Base-by-base conservation (phyloP, 2,797 vertebrate species). In the Loriculus beryllinus region DNA sequence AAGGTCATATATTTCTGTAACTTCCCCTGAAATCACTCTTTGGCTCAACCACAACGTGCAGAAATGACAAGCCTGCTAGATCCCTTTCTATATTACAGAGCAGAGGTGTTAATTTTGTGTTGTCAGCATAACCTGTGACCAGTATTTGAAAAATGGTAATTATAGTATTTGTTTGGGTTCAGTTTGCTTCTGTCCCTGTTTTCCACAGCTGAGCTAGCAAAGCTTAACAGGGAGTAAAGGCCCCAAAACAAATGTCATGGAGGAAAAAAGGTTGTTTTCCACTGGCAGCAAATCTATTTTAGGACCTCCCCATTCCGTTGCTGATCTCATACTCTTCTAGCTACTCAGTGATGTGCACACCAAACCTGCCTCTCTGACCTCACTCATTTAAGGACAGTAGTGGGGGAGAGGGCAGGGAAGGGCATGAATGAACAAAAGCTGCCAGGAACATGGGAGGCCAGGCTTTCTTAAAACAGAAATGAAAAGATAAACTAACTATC, bases 401-500 rank as follows among this genome's bases (percentile, higher is more conserved):
- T 18, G 25, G 75, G 29, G 54, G 18, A 91, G 43, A 91, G 84
- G 86, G 75, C 84, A 94, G 75, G 47, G 51, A 74, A 96, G 86
- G 68, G 51, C 92, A 86, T 28, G 56, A 91, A n/a, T 6, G n/a
- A 91, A 77, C 89, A 92, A 93, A 89, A 54, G 48, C 79, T 71
- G 52, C 64, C 84, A 87, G 56, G 62, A 92, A 43, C 3, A 6
- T 52, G 69, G 68, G 68, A 95, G 84, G 60, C 48, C 67, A 82
- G 86, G 67, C 60, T 88, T 93, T 88, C 88, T 83, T 91, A 85
- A 74, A 85, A 47, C 88, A 92, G 77, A 88, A 92, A 88, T 74
- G 31, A 71, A 82, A 92, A 92, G 29, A 86, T 91, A 92, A 96
- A 88, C 81, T 91, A 86, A 93, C 86, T 88, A 91, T 88, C 62